A percentile compares a stretch with the other conserved stretches of the same genome.
phyloP scores from a whole-genome alignment of 2,797 vertebrate genomes.

The Anguilla obscura region DNA sequence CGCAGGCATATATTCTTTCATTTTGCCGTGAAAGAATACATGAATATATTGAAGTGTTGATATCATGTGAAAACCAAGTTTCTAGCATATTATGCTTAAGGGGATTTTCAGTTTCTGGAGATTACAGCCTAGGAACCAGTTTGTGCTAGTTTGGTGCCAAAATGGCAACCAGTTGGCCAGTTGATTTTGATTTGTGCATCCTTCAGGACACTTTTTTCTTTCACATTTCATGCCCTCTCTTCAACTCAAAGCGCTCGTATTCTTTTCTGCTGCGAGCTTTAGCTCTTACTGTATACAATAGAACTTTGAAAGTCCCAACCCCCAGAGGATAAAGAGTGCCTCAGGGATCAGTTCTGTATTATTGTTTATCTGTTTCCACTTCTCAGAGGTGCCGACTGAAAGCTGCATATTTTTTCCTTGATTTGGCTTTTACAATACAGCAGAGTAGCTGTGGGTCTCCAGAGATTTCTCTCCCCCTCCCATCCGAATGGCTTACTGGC shows the following conservation, averaged over 20 bases:
- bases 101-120: neutral
- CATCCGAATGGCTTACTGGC: neutral
- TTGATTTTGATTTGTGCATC: neutral
- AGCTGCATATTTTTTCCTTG: neutral
- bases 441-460: neutral
- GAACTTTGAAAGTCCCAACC: neutral
- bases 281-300: neutral
- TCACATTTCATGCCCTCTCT: neutral
- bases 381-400: slow-evolving; percentile 14
- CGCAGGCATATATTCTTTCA: neutral
- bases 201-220: neutral
- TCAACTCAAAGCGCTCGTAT: neutral
- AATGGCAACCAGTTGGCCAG: neutral
- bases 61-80: neutral
- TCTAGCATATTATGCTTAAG: neutral
- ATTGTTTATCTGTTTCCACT: slow-evolving; percentile 21
- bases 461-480: neutral
- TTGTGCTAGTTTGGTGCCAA: neutral
- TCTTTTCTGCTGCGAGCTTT: neutral
- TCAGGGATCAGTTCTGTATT: neutral
- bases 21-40: too few species aligned
- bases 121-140: neutral
- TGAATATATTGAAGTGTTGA: neutral
- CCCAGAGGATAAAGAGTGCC: neutral
- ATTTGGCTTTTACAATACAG: slow-evolving; percentile 1